These are phyloP conservation scores for Andrena hattorfiana DNA, from an alignment of 2,888 invertebrate genomes.

Conservation along the genomic window DNA sequence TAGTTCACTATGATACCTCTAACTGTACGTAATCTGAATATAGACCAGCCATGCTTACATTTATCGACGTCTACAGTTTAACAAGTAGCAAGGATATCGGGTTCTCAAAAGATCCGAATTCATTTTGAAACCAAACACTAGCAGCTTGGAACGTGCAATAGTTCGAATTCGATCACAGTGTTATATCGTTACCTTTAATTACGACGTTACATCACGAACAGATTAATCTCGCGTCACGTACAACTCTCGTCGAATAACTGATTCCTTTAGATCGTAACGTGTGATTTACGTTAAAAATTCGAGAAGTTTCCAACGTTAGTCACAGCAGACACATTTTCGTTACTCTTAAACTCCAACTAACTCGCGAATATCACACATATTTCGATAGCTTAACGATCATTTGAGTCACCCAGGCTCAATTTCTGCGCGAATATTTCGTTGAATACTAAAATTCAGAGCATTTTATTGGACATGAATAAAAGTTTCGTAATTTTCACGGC, in stretches of 20 bases:
- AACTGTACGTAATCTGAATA: too few species aligned
- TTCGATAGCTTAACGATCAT: conserved; percentile 10
- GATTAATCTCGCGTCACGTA: conserved; percentile 8
- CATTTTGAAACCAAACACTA: not conserved
- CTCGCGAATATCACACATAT: conserved; percentile 17
- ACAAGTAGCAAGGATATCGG: too few species aligned
- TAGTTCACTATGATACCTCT: too few species aligned
- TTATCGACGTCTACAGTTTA: too few species aligned
- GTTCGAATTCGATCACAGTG: not conserved
- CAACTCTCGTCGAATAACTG: conserved; percentile 11
- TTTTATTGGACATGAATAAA: too few species aligned
- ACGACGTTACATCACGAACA: not conserved
- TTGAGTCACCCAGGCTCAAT: conserved; percentile 18
- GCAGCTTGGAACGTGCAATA: not conserved
- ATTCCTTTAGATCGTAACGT: not conserved
- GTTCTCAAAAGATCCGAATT: not conserved
- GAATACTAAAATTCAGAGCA: not conserved
- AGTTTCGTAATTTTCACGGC: too few species aligned
- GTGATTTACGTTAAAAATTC: conserved; percentile 49
- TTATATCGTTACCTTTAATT: not conserved
- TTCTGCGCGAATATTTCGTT: conserved; percentile 23
- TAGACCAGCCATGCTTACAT: too few species aligned
- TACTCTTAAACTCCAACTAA: conserved; percentile 28
- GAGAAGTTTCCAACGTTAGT: conserved; percentile 8
- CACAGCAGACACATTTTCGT: conserved; percentile 4